These are phyloP conservation scores for Drosophila gaucha DNA, from an alignment of 2,888 invertebrate species.

Conservation along the genomic window DNA sequence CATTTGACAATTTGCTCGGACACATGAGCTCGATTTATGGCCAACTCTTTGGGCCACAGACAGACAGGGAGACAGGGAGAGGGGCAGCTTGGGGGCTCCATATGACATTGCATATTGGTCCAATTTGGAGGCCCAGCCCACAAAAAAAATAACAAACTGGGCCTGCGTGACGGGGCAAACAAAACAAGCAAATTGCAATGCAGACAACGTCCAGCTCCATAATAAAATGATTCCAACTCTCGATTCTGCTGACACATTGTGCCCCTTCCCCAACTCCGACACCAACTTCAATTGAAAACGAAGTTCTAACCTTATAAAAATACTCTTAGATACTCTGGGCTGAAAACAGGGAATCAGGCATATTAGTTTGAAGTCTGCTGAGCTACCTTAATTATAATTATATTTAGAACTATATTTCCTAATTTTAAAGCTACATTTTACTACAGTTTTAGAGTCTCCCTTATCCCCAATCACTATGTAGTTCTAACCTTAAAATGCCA, in stretches of 20 bases:
- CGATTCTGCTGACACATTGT: constrained; percentile 32
- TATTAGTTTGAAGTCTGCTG: too few species aligned
- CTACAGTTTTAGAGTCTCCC: too few species aligned
- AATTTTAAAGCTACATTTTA: too few species aligned
- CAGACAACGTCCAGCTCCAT: constrained; percentile 28
- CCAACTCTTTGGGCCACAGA: constrained; percentile 38
- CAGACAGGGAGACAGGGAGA: not conserved
- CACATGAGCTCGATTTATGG: constrained; percentile 66
- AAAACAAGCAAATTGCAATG: constrained; percentile 51
- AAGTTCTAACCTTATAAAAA: constrained; percentile 8
- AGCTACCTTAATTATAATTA: too few species aligned
- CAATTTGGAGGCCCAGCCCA: constrained; percentile 48
- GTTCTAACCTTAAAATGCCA: too few species aligned
- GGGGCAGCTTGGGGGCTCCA: not conserved
- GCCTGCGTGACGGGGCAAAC: constrained; percentile 41
- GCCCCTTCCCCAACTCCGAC: not conserved
- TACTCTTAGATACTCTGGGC: constrained; percentile 7
- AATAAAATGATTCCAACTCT: constrained; percentile 14
- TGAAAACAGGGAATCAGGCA: too few species aligned
- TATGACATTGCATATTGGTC: constrained; percentile 60
- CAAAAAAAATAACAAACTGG: constrained; percentile 12
- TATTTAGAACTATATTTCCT: too few species aligned
- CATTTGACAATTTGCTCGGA: constrained; percentile 65
- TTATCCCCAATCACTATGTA: too few species aligned
- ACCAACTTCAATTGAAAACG: not conserved